These are phyloP conservation scores for Wasmannia auropunctata DNA, from an alignment of 1,140 invertebrate genomes.

Conservation along the genomic window DNA sequence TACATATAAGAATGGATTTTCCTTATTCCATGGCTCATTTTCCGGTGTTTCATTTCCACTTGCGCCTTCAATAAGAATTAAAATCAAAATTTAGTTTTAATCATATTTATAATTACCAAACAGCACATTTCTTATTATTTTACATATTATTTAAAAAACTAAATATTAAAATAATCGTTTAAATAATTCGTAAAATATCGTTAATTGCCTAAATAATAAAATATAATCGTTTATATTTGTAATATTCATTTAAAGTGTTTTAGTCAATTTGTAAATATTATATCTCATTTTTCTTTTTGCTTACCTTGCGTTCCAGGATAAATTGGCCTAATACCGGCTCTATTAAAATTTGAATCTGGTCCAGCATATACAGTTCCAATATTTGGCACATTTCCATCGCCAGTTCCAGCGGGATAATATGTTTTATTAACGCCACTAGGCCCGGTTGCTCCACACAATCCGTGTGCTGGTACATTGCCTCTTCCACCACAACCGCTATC, in stretches of 20 bases:
- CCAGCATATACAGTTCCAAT: not conserved
- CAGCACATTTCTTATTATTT: not conserved
- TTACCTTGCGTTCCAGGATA: conserved; percentile 5
- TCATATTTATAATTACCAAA: not conserved
- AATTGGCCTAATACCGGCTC: not conserved
- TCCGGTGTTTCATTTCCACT: not conserved
- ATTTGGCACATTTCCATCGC: conserved; percentile 28
- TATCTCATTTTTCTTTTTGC: not conserved
- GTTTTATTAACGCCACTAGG: conserved; percentile 31
- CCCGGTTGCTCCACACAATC: not conserved
- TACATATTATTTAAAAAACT: not conserved
- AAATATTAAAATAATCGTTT: not conserved
- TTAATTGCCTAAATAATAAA: not conserved
- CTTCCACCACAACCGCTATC: not conserved
- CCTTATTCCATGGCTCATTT: conserved; percentile 7
- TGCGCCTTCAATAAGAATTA: conserved; percentile 2
- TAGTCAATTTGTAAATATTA: not conserved
- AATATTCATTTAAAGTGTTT: too few species aligned
- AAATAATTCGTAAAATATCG: not conserved
- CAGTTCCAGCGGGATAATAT: conserved; percentile 34
- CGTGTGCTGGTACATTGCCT: not conserved
- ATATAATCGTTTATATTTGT: not conserved
- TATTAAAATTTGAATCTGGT: not conserved
- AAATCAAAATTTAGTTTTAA: conserved; percentile 9
- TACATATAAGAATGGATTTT: conserved; percentile 48